Conservation (phyloP, 2,888 invertebrate genomes). For the Sinelater perroti region DNA sequence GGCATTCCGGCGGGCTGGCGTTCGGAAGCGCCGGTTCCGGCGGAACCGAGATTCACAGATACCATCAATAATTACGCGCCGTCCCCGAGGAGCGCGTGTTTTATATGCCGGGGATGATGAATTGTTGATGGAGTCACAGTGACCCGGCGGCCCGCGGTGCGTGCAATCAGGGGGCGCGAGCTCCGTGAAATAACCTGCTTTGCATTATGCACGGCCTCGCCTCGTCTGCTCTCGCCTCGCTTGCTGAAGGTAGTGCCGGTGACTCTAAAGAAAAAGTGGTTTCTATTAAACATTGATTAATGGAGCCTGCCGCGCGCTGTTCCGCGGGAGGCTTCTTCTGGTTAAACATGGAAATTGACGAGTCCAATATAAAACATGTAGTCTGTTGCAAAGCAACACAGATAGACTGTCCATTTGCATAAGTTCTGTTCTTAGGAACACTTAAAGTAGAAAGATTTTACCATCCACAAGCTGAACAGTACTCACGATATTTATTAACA, state of each 20-base stretch:
- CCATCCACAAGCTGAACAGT: no score
- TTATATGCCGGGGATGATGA: conserved; percentile 43
- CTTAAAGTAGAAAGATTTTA: no score
- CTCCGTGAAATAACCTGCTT: conserved; percentile 45
- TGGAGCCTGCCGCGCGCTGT: no score
- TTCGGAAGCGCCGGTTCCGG: conserved; percentile 45
- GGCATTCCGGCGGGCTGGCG: conserved; percentile 44
- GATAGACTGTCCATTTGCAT: no score
- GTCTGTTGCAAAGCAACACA: no score
- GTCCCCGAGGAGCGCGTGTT: conserved; percentile 41
- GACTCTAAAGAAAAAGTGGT: conserved; percentile 13
- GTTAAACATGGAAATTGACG: no score
- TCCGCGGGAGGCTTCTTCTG: no score
- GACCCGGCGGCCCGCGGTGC: conserved; percentile 31
- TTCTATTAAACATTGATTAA: conserved; percentile 24
- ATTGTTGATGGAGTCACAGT: conserved; percentile 42
- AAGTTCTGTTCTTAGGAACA: no score
- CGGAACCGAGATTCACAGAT: conserved; percentile 47
- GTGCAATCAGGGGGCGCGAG: conserved; percentile 43
- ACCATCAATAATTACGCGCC: conserved; percentile 49
- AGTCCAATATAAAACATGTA: no score
- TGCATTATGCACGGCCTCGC: conserved; percentile 28
- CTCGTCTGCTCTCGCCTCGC: conserved; percentile 10
- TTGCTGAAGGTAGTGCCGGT: conserved; percentile 10
- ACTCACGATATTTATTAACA: no score